These are phyloP conservation scores for Epiblema foenella DNA, from an alignment of 2,888 invertebrate genomes.

Conservation along the genomic window DNA sequence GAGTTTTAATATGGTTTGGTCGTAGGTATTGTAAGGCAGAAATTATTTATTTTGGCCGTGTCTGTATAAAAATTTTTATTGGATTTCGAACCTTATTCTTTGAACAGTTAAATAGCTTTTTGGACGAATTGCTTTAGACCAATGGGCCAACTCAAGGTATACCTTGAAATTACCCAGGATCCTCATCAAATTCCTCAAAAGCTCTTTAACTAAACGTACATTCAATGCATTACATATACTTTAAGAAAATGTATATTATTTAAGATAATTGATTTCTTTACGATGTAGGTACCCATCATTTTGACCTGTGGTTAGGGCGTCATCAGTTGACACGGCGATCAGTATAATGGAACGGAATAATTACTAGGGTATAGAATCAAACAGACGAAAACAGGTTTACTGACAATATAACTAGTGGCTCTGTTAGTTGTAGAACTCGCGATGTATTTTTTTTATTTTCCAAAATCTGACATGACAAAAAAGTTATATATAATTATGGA, in stretches of 20 bases:
- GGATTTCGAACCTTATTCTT: too few species aligned
- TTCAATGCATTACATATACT: constrained; percentile 24
- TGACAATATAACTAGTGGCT: too few species aligned
- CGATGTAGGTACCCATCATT: constrained; percentile 18
- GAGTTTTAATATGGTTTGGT: constrained; percentile 1
- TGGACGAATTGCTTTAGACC: too few species aligned
- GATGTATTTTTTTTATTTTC: too few species aligned
- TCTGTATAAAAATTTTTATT: too few species aligned
- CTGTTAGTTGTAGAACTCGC: too few species aligned
- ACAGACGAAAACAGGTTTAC: not conserved
- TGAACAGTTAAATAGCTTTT: too few species aligned
- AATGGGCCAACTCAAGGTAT: not conserved
- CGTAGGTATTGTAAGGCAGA: too few species aligned
- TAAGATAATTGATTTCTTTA: constrained; percentile 26
- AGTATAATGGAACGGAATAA: not conserved
- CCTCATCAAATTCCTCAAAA: constrained; percentile 24
- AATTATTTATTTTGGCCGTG: too few species aligned
- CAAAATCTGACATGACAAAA: too few species aligned
- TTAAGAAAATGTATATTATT: constrained; percentile 22
- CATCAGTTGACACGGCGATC: constrained; percentile 13
- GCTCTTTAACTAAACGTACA: constrained; percentile 36
- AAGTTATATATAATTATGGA: too few species aligned
- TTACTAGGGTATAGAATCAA: not conserved
- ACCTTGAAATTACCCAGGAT: constrained; percentile 15
- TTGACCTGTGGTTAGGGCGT: constrained; percentile 38